Evolutionary conservation across 2,113 vertebrate genomes (phyloP).

Genomic region (Sorex araneus): DNA sequence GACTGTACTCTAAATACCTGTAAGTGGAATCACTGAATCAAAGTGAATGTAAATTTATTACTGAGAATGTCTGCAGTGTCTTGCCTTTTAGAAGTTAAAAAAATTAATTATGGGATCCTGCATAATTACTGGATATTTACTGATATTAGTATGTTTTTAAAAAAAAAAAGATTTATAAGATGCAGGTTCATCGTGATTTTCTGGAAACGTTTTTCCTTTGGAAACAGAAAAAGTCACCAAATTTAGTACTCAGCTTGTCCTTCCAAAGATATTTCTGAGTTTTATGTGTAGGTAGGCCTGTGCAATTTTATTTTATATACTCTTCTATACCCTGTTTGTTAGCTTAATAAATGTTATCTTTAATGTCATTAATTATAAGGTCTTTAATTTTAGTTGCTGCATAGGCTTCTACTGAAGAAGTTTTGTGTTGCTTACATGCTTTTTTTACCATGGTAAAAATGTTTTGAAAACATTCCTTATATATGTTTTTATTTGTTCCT

Average conservation of each 20-base stretch:
- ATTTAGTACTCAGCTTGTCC: conserved; percentile 27
- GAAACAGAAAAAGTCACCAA: conserved; percentile 39
- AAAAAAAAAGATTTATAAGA: not conserved
- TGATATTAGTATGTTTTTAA: conserved; percentile 4
- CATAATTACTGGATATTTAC: conserved; percentile 27
- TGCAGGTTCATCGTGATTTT: conserved; percentile 10
- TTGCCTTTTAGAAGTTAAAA: conserved; percentile 10
- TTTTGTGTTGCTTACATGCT: conserved; percentile 60
- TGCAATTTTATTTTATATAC: conserved; percentile 59
- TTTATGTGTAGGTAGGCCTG: not conserved
- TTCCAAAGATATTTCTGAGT: conserved; percentile 52
- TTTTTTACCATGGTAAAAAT: conserved; percentile 58
- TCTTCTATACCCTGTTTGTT: conserved; percentile 46
- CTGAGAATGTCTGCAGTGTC: not conserved
- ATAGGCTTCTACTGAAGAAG: conserved; percentile 24
- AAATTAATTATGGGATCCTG: not conserved
- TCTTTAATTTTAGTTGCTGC: conserved; percentile 52
- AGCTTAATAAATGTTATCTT: conserved; percentile 61
- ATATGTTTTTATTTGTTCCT: conserved; percentile 37
- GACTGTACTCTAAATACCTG: conserved; percentile 12
- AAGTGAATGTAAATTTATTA: not conserved
- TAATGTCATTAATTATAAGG: conserved; percentile 45
- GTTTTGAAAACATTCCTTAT: conserved; percentile 57
- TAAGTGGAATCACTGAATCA: conserved; percentile 44
- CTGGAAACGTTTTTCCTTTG: not conserved